Evolutionary conservation across 2,888 invertebrate genomes (phyloP).

Genomic region (Operophtera brumata): DNA sequence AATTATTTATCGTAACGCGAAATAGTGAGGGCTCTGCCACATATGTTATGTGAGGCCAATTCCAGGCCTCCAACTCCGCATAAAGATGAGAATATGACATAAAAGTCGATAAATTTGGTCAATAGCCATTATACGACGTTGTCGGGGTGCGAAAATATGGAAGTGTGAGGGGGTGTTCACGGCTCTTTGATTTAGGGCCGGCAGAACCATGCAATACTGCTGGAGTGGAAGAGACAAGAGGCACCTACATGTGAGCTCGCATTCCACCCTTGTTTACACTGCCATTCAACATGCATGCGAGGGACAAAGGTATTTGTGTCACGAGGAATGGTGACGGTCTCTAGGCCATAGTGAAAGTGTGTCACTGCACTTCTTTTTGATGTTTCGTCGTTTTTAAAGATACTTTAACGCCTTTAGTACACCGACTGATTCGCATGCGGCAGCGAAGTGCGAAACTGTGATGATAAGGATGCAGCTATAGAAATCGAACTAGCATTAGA

Average conservation of each 20-base stretch:
- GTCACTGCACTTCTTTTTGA: slow-evolving; percentile 1
- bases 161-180: slow-evolving; percentile 66
- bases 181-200: slow-evolving; percentile 73
- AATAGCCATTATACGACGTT: slow-evolving; percentile 77
- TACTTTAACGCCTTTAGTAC: too few relatives aligned
- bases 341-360: slow-evolving; percentile 25
- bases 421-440: too few relatives aligned
- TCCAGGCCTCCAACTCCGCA: slow-evolving; percentile 56
- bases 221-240: slow-evolving; percentile 34
- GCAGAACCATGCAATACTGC: slow-evolving; percentile 27
- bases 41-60: slow-evolving; percentile 61
- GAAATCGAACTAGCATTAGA: too few relatives aligned
- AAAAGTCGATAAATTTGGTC: slow-evolving; percentile 78
- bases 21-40: slow-evolving; percentile 47
- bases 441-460: too few relatives aligned
- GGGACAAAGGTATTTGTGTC: slow-evolving; percentile 35
- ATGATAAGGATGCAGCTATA: too few relatives aligned
- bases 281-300: slow-evolving; percentile 28
- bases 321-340: slow-evolving; percentile 25
- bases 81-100: slow-evolving; percentile 76
- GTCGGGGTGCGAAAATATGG: slow-evolving; percentile 77
- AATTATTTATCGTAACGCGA: slow-evolving; percentile 53
- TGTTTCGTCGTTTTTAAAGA: not conserved
- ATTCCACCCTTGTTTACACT: slow-evolving; percentile 31
- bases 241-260: slow-evolving; percentile 13